Base-by-base conservation (phyloP, 2,797 vertebrate species). In the Ambastaia sidthimunki region DNA sequence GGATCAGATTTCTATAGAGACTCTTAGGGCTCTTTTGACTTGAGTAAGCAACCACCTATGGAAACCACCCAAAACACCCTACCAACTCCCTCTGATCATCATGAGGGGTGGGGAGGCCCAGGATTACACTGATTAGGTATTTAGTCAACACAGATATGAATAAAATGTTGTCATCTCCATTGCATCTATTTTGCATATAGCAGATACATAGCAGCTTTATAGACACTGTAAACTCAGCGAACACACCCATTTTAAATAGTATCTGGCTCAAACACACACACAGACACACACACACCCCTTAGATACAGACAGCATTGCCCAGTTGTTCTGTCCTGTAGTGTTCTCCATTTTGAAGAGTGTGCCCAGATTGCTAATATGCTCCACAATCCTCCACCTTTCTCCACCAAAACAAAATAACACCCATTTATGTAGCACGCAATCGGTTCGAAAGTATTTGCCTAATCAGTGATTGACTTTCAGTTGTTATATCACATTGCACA, bases 361-460 rank as follows among this genome's bases (percentile, higher is more conserved):
- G 41, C 44, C 74, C 57, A 19, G 69, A 59, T 65, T 76, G 63
- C 50, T 80, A 80, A 76, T 72, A 82, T 78, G n/a, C 57, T 79
- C 28, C 76, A 68, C 71, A 82, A 77, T 75, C 50, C 60, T 68
- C 5, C 54, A 16, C 16, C 31, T 71, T 66, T 76, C 44, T 79
- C 44, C 47, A 19, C 47, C 55, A 57, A 55, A 73, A 71, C 74
- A 77, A 65, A 67, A 44, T 28, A 70, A 70, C 4, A n/a, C 62
- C 69, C 54, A 66, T 66, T 74, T 73, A 59, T 62, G 31, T 67
- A 19, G 41, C 62, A 66, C 7, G 0, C 71, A 69, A 74, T 62
- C 48, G 66, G 72, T 69, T 41, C 59, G 47, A 55, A 37, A 63
- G 16, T 12, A 7, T 67, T 16, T 16, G 74, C 47, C 66, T 74